Evolutionary conservation across 2,113 vertebrate species (phyloP).

Genomic region (Eubucco bourcierii): DNA sequence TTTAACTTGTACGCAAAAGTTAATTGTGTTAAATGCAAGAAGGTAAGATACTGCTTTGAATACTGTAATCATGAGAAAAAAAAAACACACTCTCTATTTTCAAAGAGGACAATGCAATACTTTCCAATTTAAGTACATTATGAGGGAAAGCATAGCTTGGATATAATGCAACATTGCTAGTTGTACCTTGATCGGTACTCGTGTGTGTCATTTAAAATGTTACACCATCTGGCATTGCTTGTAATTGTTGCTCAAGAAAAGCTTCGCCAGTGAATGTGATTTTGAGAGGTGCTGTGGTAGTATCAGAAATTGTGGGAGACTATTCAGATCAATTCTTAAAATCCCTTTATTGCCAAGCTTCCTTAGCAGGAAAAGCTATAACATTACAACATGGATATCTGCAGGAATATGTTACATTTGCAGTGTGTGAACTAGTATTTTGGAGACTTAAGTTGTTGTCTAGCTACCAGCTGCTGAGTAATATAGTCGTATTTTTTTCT

Average conservation of each 20-base stretch:
- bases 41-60: neutral
- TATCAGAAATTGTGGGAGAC: neutral
- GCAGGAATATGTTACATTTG: neutral
- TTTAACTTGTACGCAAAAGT: neutral
- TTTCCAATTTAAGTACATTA: neutral
- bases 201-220: neutral
- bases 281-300: neutral
- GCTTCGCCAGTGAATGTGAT: neutral
- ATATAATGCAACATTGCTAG: neutral
- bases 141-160: neutral
- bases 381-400: neutral
- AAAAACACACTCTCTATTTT: neutral
- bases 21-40: neutral
- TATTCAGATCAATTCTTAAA: neutral
- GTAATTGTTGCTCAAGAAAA: slow-evolving; percentile 9
- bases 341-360: neutral
- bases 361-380: neutral
- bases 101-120: neutral
- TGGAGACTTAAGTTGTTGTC: neutral
- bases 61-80: neutral
- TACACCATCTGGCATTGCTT: neutral
- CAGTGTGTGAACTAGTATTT: neutral
- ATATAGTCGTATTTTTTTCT: neutral
- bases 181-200: neutral
- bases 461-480: neutral